These are phyloP conservation scores for Cheilosia impressa DNA, from an alignment of 2,888 invertebrate species.

Conservation along the genomic window DNA sequence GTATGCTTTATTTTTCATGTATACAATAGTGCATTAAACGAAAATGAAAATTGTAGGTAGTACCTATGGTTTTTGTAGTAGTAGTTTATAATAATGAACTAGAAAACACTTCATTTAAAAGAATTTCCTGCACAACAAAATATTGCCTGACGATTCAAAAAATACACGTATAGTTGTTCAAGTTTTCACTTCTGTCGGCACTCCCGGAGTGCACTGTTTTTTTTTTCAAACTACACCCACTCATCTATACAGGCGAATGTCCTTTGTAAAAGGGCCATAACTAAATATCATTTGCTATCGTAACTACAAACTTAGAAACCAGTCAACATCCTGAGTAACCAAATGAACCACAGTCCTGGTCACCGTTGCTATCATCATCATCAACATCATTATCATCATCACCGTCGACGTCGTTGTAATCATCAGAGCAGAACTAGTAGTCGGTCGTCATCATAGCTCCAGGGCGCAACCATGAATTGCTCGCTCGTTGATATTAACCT, in stretches of 20 bases:
- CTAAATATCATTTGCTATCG: slow-evolving; percentile 38
- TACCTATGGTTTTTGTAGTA: no score
- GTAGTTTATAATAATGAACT: no score
- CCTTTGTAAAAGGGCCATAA: slow-evolving; percentile 8
- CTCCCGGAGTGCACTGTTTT: no score
- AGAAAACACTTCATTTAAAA: no score
- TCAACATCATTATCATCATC: slow-evolving; percentile 11
- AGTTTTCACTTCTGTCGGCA: no score
- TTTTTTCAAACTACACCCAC: background rate
- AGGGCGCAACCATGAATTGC: slow-evolving; percentile 46
- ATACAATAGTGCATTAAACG: no score
- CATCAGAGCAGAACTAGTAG: slow-evolving; percentile 14
- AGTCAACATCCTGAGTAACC: slow-evolving; percentile 47
- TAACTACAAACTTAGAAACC: slow-evolving; percentile 46
- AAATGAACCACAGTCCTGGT: slow-evolving; percentile 2
- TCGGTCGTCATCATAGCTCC: slow-evolving; percentile 39
- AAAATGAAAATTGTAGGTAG: no score
- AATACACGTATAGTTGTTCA: no score
- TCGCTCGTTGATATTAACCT: slow-evolving; percentile 37
- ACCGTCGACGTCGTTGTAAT: background rate
- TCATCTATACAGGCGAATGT: background rate
- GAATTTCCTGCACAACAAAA: no score
- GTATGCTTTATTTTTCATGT: no score
- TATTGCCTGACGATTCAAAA: no score
- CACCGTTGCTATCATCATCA: background rate